Evolutionary conservation across 2,113 vertebrate species (phyloP).

Genomic region (Tychaedon coryphoeus): DNA sequence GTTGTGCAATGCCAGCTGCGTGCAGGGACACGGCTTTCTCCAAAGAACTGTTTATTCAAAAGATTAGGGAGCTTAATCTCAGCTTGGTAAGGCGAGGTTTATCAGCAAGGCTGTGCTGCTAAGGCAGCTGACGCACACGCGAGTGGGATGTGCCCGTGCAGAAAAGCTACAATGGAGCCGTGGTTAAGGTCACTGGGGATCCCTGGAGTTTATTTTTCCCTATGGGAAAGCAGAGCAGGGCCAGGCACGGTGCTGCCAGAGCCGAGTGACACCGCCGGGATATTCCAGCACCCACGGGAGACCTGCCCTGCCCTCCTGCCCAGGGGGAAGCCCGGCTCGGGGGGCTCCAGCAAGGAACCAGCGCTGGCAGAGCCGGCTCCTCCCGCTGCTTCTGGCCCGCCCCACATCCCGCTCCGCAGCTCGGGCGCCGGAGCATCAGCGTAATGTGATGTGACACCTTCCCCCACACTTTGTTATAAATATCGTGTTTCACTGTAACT

Average conservation of each 20-base stretch:
- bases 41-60: not conserved
- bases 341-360: not conserved
- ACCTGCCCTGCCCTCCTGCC: not conserved
- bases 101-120: not conserved
- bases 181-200: not conserved
- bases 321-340: not conserved
- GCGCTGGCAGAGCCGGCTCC: not conserved
- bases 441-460: conserved; percentile 69
- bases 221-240: not conserved
- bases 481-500: conserved; percentile 49
- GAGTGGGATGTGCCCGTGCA: not conserved
- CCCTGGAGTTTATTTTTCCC: not conserved
- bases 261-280: not conserved
- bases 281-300: not conserved
- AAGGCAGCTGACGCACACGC: not conserved
- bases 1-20: not conserved
- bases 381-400: not conserved
- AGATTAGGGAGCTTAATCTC: not conserved
- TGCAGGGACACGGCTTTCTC: not conserved
- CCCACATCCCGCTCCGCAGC: not conserved
- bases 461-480: conserved; percentile 64
- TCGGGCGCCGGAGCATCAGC: not conserved
- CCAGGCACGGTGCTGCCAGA: not conserved
- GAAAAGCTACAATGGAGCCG: not conserved
- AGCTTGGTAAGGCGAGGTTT: not conserved